These are phyloP conservation scores for Poeciliopsis infans DNA, from an alignment of 2,797 vertebrate genomes.

Conservation along the genomic window DNA sequence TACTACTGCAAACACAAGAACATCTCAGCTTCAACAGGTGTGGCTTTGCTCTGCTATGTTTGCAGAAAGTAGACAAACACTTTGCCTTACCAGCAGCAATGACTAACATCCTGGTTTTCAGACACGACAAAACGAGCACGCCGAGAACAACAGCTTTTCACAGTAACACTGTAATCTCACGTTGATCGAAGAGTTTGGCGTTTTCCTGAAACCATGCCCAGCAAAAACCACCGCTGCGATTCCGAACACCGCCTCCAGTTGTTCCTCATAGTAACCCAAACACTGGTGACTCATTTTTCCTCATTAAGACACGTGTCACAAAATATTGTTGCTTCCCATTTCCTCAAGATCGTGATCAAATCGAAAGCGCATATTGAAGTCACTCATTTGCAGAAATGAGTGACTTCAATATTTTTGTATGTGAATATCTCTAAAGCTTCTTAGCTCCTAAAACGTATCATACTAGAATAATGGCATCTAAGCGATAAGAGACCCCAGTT, in stretches of 20 bases:
- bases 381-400: not conserved
- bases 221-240: not conserved
- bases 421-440: no score
- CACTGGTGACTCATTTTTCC: slow-evolving; percentile 60
- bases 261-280: slow-evolving; percentile 43
- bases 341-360: slow-evolving; percentile 11
- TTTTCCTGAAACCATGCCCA: not conserved
- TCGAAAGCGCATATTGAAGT: not conserved
- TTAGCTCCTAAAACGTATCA: not conserved
- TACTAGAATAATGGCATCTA: not conserved
- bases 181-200: not conserved
- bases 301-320: slow-evolving; percentile 20
- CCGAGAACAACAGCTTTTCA: not conserved
- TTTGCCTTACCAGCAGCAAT: slow-evolving; percentile 46
- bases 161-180: not conserved
- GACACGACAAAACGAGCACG: not conserved
- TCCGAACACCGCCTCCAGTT: slow-evolving; percentile 29
- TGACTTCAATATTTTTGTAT: no score
- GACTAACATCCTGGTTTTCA: slow-evolving; percentile 62
- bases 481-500: no score
- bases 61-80: slow-evolving; percentile 62
- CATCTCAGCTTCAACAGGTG: slow-evolving; percentile 31
- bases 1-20: slow-evolving; percentile 12
- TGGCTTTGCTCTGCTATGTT: slow-evolving; percentile 54
- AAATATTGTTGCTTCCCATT: not conserved